Conservation (phyloP, 2,888 invertebrate genomes). For the Drosophila ezoana region DNA sequence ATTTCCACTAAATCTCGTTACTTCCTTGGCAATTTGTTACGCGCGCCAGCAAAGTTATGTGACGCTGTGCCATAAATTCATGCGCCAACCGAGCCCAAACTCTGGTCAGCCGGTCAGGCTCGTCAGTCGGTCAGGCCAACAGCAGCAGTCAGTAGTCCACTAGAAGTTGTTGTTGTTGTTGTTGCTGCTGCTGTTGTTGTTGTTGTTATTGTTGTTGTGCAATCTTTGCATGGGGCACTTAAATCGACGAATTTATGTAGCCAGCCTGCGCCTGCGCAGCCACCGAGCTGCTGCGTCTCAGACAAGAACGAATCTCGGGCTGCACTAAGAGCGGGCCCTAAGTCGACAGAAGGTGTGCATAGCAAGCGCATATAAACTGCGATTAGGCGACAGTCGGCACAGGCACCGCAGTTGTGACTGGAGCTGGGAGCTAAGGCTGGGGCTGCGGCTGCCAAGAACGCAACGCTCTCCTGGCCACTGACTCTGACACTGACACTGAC, state of each 20-base stretch:
- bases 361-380: constrained; percentile 83
- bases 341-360: constrained; percentile 74
- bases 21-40: constrained; percentile 84
- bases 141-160: constrained; percentile 10
- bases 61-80: constrained; percentile 84
- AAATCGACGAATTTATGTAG: constrained; percentile 80
- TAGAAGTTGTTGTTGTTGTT: constrained; percentile 16
- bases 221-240: constrained; percentile 76
- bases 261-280: constrained; percentile 68
- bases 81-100: constrained; percentile 63
- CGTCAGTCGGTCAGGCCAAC: constrained; percentile 30
- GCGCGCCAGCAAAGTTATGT: constrained; percentile 84
- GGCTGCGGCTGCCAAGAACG: constrained; percentile 15
- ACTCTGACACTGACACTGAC: constrained; percentile 55
- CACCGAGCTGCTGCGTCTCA: constrained; percentile 35
- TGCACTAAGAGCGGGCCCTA: constrained; percentile 33
- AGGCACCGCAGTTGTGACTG: constrained; percentile 6
- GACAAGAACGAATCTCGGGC: constrained; percentile 25
- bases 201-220: constrained; percentile 53
- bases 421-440: not conserved
- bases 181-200: constrained; percentile 52
- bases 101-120: constrained; percentile 33
- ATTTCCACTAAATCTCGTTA: constrained; percentile 84
- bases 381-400: constrained; percentile 82
- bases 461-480: constrained; percentile 7